Percentiles rank a stretch among this genome's conserved stretches.
phyloP scores from a whole-genome alignment of 2,797 vertebrate species.

The Clarias platycephalus region DNA sequence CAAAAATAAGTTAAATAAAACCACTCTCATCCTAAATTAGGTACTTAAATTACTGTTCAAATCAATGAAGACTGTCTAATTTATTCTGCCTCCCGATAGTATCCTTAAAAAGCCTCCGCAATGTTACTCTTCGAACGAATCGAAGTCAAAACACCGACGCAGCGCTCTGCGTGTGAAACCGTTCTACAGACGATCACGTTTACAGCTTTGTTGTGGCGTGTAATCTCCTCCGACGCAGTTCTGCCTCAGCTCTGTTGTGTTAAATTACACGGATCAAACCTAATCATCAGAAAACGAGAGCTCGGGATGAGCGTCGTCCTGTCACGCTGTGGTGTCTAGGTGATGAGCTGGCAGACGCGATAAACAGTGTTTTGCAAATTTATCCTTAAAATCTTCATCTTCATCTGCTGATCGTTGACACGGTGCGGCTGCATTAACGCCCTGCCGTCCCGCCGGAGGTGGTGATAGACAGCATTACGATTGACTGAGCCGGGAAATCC shows the following conservation, averaged over 20 bases:
- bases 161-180: background rate
- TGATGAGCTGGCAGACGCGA: background rate
- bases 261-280: slow-evolving; percentile 37
- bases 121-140: background rate
- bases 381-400: slow-evolving; percentile 17
- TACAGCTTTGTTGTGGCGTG: slow-evolving; percentile 3
- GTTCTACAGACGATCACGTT: background rate
- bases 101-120: background rate
- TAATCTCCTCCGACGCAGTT: slow-evolving; percentile 31
- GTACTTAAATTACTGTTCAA: background rate
- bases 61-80: background rate
- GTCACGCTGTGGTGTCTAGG: background rate
- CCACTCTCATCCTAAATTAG: no score
- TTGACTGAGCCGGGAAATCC: slow-evolving; percentile 35
- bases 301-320: background rate
- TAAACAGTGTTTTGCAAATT: slow-evolving; percentile 25
- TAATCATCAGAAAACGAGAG: slow-evolving; percentile 28
- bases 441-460: slow-evolving; percentile 18
- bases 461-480: slow-evolving; percentile 38
- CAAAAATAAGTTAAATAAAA: background rate
- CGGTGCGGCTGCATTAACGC: slow-evolving; percentile 36
- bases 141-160: background rate
- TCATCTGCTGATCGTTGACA: slow-evolving; percentile 34
- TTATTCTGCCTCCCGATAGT: background rate
- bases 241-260: slow-evolving; percentile 7